phyloP scores from a whole-genome alignment of 2,113 vertebrate genomes.

The Isurus oxyrinchus region DNA sequence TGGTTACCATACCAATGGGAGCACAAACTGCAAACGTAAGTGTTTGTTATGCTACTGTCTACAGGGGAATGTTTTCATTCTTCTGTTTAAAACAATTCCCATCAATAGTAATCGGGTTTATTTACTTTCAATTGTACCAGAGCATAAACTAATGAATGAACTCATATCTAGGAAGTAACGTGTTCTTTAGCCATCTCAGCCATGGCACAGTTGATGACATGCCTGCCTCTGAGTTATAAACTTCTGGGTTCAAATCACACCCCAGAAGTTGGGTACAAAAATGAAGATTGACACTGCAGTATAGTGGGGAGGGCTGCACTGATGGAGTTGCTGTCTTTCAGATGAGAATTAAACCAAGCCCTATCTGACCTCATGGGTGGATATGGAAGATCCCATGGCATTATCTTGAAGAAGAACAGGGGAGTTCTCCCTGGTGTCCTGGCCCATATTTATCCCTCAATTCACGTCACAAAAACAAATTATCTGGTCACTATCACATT shows the following conservation, averaged over 20 bases:
- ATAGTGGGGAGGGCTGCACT: neutral
- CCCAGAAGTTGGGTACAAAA: neutral
- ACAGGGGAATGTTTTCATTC: neutral
- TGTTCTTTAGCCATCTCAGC: neutral
- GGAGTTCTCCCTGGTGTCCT: neutral
- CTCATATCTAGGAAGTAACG: constrained; percentile 26
- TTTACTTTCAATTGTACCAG: neutral
- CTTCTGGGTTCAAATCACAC: neutral
- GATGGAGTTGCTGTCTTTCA: neutral
- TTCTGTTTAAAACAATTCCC: neutral
- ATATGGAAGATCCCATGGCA: neutral
- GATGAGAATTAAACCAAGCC: neutral
- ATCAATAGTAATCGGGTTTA: neutral
- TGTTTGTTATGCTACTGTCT: constrained; percentile 39
- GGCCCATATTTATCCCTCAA: neutral
- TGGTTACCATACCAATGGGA: constrained; percentile 51
- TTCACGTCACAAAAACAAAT: no score
- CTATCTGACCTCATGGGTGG: neutral
- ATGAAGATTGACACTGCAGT: neutral
- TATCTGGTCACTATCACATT: neutral
- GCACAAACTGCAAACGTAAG: constrained; percentile 68
- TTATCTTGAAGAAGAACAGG: neutral
- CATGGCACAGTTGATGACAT: neutral
- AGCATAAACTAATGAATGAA: neutral
- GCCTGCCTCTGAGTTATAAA: neutral